These are phyloP conservation scores for Eupithecia inturbata DNA, from an alignment of 2,888 invertebrate species.

Conservation along the genomic window DNA sequence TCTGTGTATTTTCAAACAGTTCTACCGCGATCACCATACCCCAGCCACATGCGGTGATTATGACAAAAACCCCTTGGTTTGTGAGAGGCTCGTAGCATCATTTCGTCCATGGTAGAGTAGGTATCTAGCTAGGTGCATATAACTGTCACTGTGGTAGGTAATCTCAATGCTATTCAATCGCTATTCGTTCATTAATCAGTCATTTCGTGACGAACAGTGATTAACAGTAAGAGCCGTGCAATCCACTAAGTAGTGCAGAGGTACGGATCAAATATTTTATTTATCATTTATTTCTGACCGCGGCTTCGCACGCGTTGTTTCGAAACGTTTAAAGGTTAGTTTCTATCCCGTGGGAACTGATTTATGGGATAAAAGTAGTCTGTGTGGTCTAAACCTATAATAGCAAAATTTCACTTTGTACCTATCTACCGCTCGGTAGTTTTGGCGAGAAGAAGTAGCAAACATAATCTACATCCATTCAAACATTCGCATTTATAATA, in stretches of 20 bases:
- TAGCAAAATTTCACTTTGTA: constrained; percentile 12
- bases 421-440: background rate
- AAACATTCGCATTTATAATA: background rate
- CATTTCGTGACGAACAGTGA: constrained; percentile 61
- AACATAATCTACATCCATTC: background rate
- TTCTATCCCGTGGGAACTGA: background rate
- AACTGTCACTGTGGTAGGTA: background rate
- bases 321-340: constrained; percentile 8
- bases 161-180: constrained; percentile 29
- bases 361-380: background rate
- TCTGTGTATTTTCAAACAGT: too few species aligned
- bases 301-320: background rate
- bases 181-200: constrained; percentile 42
- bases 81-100: too few species aligned
- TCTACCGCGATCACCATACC: too few species aligned
- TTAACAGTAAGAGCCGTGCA: constrained; percentile 53
- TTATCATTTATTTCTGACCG: background rate
- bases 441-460: background rate
- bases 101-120: too few species aligned
- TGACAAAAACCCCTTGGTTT: too few species aligned
- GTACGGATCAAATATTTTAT: background rate
- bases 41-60: too few species aligned
- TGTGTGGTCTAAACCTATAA: background rate
- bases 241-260: constrained; percentile 27
- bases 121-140: background rate